A percentile compares a stretch with the other conserved stretches of the same genome.
These are phyloP conservation scores for Melanaphis sacchari DNA, from an alignment of 1,140 invertebrate genomes.

Conservation along the genomic window DNA sequence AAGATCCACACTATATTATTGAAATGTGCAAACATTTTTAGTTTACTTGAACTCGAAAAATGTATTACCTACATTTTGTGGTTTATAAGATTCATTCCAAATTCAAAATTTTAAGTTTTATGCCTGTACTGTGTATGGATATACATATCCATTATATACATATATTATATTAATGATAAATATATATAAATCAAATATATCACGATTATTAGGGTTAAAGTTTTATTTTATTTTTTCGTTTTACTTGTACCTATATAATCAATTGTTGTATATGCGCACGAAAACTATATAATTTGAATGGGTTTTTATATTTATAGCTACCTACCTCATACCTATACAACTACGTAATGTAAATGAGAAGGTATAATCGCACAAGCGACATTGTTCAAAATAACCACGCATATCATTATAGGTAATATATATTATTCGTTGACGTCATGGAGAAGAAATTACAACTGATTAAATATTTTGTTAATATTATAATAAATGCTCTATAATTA, in stretches of 20 bases:
- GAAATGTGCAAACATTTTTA: background rate
- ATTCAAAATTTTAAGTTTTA: background rate
- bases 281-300: background rate
- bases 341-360: background rate
- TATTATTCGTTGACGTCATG: background rate
- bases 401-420: background rate
- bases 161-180: too few species aligned
- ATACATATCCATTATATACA: background rate
- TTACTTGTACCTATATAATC: background rate
- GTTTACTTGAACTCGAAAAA: background rate
- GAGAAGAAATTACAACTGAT: background rate
- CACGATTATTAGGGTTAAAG: background rate
- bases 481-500: background rate
- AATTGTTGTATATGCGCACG: background rate
- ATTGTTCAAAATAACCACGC: background rate
- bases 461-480: background rate
- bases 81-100: background rate
- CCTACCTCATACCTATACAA: background rate
- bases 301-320: background rate
- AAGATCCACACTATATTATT: background rate
- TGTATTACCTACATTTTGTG: too few species aligned
- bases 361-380: background rate
- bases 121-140: background rate
- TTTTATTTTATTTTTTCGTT: background rate
- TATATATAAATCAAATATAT: too few species aligned